A percentile compares a stretch with the other conserved stretches of the same genome.
Evolutionary conservation across 2,888 invertebrate species (phyloP).

Genomic region (Poecilus cupreus): DNA sequence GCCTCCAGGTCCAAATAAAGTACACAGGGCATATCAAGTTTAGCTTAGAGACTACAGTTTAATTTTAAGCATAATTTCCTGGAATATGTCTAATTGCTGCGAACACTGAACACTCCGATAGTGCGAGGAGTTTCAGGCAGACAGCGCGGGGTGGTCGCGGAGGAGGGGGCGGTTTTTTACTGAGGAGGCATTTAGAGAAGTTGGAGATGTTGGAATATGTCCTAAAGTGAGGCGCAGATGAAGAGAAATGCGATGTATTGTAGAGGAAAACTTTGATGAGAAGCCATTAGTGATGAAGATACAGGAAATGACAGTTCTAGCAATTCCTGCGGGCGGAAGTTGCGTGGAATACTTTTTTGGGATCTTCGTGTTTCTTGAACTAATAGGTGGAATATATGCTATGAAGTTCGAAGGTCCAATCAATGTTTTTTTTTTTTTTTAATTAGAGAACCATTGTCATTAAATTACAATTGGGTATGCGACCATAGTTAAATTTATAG

Average conservation of each 20-base stretch:
- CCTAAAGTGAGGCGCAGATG: background rate
- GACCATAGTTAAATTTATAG: too few relatives aligned
- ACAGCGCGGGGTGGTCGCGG: background rate
- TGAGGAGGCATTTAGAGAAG: background rate
- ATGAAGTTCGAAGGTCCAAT: too few relatives aligned
- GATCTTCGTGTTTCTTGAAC: too few relatives aligned
- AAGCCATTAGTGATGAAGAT: background rate
- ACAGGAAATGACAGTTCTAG: background rate
- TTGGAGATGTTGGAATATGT: conserved; percentile 3
- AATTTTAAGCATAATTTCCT: conserved; percentile 56
- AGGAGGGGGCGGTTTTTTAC: background rate
- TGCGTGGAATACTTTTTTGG: too few relatives aligned
- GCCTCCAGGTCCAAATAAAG: conserved; percentile 45
- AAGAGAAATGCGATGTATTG: background rate
- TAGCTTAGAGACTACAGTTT: conserved; percentile 51
- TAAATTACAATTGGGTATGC: too few relatives aligned
- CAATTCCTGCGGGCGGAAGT: background rate
- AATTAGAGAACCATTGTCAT: too few relatives aligned
- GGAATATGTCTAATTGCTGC: conserved; percentile 55
- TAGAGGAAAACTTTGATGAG: background rate
- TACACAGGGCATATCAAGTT: conserved; percentile 52
- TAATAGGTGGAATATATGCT: too few relatives aligned
- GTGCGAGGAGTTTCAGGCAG: background rate
- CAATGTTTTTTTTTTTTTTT: too few relatives aligned
- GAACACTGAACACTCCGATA: conserved; percentile 28